These are phyloP conservation scores for Scaptomyza reducta DNA, from an alignment of 2,888 invertebrate species.

Conservation along the genomic window DNA sequence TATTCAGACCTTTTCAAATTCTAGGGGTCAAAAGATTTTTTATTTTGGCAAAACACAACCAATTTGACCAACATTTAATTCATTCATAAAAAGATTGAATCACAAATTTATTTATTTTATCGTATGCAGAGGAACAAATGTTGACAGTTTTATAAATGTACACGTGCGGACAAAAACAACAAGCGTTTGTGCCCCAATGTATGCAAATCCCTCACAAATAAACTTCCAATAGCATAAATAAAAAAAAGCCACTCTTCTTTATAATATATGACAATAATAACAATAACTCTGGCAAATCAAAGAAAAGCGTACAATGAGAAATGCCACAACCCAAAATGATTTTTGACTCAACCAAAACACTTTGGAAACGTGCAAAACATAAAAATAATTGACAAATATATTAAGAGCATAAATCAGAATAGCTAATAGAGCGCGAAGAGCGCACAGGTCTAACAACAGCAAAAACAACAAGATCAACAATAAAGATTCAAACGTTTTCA, in stretches of 20 bases:
- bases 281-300: constrained; percentile 42
- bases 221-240: constrained; percentile 34
- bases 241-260: constrained; percentile 54
- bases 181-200: constrained; percentile 24
- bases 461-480: constrained; percentile 38
- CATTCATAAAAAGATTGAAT: constrained; percentile 32
- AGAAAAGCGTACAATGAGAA: constrained; percentile 43
- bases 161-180: neutral
- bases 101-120: constrained; percentile 69
- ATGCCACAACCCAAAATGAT: constrained; percentile 49
- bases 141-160: constrained; percentile 65
- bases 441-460: constrained; percentile 25
- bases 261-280: constrained; percentile 34
- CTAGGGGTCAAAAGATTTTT: constrained; percentile 67
- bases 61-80: constrained; percentile 54
- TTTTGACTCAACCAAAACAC: constrained; percentile 61
- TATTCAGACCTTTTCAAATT: constrained; percentile 65
- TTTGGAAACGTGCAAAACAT: constrained; percentile 58
- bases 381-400: constrained; percentile 80
- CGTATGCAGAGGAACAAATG: constrained; percentile 62
- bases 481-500: constrained; percentile 66
- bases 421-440: constrained; percentile 74
- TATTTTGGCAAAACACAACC: constrained; percentile 30
- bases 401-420: constrained; percentile 79
- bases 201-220: constrained; percentile 57